Evolutionary conservation across 2,888 invertebrate species (phyloP).

Genomic region (Diabrotica balteata): DNA sequence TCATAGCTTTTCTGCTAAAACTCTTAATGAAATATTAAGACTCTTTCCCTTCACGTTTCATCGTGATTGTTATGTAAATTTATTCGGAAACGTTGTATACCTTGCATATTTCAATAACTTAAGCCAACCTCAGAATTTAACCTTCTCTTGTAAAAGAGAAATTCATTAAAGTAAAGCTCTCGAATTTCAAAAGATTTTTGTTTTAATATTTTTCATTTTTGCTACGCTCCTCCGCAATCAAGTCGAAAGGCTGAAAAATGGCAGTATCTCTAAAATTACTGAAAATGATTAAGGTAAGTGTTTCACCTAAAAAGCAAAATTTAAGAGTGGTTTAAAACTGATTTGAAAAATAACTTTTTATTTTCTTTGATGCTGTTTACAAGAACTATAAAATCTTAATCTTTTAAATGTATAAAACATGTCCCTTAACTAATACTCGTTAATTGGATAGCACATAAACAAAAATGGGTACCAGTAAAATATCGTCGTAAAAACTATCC

Average conservation of each 20-base stretch:
- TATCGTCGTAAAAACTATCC: no score
- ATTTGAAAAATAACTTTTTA: no score
- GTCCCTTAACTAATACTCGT: no score
- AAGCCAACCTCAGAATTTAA: slow-evolving; percentile 11
- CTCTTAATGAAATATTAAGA: slow-evolving; percentile 13
- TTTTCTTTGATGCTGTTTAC: not conserved
- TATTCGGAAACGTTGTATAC: slow-evolving; percentile 23
- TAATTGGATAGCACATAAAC: no score
- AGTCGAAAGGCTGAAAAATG: not conserved
- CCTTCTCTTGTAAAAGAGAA: slow-evolving; percentile 14
- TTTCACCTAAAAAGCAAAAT: not conserved
- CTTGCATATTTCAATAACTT: slow-evolving; percentile 25
- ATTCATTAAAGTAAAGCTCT: slow-evolving; percentile 21
- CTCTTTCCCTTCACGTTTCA: slow-evolving; percentile 3
- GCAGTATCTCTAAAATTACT: not conserved
- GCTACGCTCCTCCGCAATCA: not conserved
- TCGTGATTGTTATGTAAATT: slow-evolving; percentile 12
- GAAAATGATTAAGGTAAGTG: not conserved
- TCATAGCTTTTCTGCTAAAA: not conserved
- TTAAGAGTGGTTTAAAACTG: no score
- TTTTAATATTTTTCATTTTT: slow-evolving; percentile 19
- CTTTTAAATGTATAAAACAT: no score
- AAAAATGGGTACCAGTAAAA: no score
- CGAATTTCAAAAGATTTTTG: slow-evolving; percentile 16
- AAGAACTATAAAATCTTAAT: not conserved